phyloP scores from a whole-genome alignment of 2,888 invertebrate species.

The Tiphia femorata region DNA sequence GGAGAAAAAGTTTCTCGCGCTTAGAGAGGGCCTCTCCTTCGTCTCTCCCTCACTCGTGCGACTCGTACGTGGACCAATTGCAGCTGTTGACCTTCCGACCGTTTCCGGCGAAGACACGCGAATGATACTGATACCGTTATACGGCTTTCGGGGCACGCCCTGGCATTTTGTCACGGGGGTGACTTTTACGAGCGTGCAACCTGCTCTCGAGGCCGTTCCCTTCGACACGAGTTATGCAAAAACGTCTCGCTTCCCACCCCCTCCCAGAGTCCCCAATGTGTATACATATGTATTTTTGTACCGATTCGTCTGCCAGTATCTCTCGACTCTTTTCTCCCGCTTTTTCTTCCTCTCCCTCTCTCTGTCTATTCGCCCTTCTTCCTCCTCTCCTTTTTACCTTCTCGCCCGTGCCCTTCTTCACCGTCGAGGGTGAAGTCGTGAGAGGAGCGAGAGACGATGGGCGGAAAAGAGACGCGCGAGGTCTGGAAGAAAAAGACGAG shows the following conservation, averaged over 20 bases:
- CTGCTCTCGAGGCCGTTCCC: constrained; percentile 35
- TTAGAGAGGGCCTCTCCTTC: too few relatives aligned
- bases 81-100: constrained; percentile 5
- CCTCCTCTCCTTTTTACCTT: not conserved
- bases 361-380: not conserved
- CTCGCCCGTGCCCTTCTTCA: too few relatives aligned
- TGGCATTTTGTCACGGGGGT: constrained; percentile 43
- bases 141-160: constrained; percentile 39
- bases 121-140: constrained; percentile 21
- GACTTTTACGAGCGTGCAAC: constrained; percentile 31
- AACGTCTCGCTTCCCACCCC: constrained; percentile 15
- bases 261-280: constrained; percentile 6
- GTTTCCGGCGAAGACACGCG: constrained; percentile 10
- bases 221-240: constrained; percentile 41
- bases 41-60: too few relatives aligned
- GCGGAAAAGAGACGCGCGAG: constrained; percentile 1
- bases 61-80: constrained; percentile 1
- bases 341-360: not conserved
- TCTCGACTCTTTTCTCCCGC: constrained; percentile 12
- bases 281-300: constrained; percentile 30
- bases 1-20: not conserved
- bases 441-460: not conserved
- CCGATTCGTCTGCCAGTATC: constrained; percentile 37
- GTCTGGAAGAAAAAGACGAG: constrained; percentile 12
- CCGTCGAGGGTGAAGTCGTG: not conserved